Evolutionary conservation across 2,888 invertebrate genomes (phyloP).

Genomic region (Melitaea athalia): DNA sequence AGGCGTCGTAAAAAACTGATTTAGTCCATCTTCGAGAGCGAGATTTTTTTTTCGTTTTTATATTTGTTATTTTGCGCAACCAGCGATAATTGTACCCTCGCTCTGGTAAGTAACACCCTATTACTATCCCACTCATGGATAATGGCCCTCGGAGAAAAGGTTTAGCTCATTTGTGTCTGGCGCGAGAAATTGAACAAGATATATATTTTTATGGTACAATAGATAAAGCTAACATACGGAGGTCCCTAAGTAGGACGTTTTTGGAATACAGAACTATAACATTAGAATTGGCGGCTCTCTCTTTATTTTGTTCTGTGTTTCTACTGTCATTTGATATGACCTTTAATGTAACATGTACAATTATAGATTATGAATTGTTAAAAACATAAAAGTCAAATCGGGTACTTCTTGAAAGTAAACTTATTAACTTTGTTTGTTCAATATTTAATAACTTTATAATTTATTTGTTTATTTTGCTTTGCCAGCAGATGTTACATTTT

Average conservation of each 20-base stretch:
- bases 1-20: conserved; percentile 20
- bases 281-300: not conserved
- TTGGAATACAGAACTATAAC: conserved; percentile 2
- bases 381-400: too few relatives aligned
- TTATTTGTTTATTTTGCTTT: too few relatives aligned
- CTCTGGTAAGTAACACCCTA: conserved; percentile 32
- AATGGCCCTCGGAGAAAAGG: conserved; percentile 33
- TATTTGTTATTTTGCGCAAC: conserved; percentile 20
- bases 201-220: conserved; percentile 27
- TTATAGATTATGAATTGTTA: too few relatives aligned
- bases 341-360: too few relatives aligned
- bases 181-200: conserved; percentile 26
- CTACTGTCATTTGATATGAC: not conserved
- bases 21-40: conserved; percentile 2
- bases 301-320: not conserved
- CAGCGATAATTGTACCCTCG: conserved; percentile 8
- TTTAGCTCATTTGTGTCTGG: conserved; percentile 35
- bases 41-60: conserved; percentile 17
- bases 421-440: too few relatives aligned
- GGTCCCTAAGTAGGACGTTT: conserved; percentile 14
- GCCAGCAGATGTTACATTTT: too few relatives aligned
- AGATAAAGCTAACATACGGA: conserved; percentile 18
- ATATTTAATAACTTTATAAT: too few relatives aligned
- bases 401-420: not conserved
- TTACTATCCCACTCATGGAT: conserved; percentile 31